phyloP scores from a whole-genome alignment of 2,888 invertebrate genomes.

The Chirona hameri region DNA sequence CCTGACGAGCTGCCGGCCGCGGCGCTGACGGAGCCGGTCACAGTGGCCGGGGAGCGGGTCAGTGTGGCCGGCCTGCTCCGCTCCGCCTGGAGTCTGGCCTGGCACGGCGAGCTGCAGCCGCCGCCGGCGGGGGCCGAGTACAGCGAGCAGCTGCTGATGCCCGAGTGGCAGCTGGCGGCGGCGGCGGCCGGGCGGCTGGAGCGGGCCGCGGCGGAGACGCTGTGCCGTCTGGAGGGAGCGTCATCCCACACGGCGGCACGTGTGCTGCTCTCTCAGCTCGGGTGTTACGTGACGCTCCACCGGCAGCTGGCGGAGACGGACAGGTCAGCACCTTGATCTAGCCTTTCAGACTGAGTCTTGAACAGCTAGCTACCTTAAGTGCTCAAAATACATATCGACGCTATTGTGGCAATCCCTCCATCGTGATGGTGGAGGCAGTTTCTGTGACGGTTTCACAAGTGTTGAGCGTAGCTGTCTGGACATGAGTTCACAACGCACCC shows the following conservation, averaged over 20 bases:
- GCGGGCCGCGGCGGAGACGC: constrained; percentile 79
- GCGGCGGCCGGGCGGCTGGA: constrained; percentile 73
- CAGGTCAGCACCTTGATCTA: neutral
- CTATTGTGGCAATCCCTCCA: too few relatives aligned
- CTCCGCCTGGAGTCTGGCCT: constrained; percentile 45
- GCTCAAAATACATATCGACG: too few relatives aligned
- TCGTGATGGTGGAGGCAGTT: too few relatives aligned
- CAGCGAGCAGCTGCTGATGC: constrained; percentile 79
- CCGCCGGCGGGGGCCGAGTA: neutral
- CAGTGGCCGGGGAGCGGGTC: constrained; percentile 73
- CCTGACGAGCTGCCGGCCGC: constrained; percentile 49
- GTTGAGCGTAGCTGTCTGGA: too few relatives aligned
- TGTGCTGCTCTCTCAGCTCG: constrained; percentile 51
- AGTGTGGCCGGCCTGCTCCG: constrained; percentile 74
- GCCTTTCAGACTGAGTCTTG: too few relatives aligned
- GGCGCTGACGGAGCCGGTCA: constrained; percentile 61
- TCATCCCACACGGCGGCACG: constrained; percentile 65
- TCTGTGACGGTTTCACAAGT: too few relatives aligned
- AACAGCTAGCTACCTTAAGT: too few relatives aligned
- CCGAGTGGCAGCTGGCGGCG: constrained; percentile 70
- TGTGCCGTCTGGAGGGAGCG: constrained; percentile 79
- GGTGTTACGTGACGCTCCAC: constrained; percentile 62
- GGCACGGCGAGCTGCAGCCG: neutral
- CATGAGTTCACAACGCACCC: too few relatives aligned
- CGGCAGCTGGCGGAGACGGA: constrained; percentile 63